Conservation (phyloP, 1,140 invertebrate genomes). For the Drosophila simulans region DNA sequence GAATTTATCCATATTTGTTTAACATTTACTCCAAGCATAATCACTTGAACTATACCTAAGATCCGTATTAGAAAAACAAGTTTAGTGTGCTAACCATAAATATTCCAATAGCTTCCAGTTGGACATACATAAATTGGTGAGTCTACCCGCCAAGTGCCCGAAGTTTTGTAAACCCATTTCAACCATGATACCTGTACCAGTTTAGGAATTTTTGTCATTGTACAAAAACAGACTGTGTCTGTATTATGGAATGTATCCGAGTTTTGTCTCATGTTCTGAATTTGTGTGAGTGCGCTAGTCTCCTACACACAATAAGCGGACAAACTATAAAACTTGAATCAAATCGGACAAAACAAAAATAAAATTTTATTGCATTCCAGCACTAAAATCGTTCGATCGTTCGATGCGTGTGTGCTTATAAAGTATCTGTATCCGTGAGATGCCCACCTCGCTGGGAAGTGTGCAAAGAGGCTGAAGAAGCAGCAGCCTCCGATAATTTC, state of each 20-base stretch:
- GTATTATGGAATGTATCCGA: background rate
- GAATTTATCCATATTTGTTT: background rate
- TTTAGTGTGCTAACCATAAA: constrained; percentile 30
- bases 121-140: constrained; percentile 10
- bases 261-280: constrained; percentile 4
- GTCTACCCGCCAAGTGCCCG: constrained; percentile 22
- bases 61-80: constrained; percentile 37
- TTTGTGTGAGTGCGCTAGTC: constrained; percentile 23
- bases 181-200: constrained; percentile 36
- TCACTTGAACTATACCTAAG: constrained; percentile 15
- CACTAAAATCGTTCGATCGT: constrained; percentile 81
- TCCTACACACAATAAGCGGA: constrained; percentile 78
- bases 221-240: constrained; percentile 16
- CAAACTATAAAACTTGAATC: constrained; percentile 83
- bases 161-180: constrained; percentile 32
- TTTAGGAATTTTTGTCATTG: constrained; percentile 39
- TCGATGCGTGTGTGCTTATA: constrained; percentile 32
- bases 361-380: constrained; percentile 82
- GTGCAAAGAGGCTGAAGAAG: constrained; percentile 36
- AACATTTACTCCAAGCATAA: constrained; percentile 4
- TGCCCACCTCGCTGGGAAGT: constrained; percentile 48
- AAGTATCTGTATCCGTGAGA: constrained; percentile 45
- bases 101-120: constrained; percentile 28
- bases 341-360: constrained; percentile 82
- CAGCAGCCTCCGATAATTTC: constrained; percentile 34